Evolutionary conservation across 2,113 vertebrate genomes (phyloP).

Genomic region (Lycaon pictus): DNA sequence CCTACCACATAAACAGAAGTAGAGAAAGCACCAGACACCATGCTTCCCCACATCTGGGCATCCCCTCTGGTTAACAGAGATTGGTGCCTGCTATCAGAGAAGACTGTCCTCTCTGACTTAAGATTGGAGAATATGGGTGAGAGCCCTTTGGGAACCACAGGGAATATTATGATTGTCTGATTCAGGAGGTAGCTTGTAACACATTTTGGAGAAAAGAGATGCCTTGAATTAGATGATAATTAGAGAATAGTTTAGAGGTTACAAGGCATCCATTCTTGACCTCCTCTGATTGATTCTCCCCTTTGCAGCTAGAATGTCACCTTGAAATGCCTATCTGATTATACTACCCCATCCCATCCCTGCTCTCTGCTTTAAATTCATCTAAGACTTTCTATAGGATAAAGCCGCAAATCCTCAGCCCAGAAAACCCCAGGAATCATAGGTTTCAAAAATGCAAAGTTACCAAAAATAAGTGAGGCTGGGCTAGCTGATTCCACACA

Average conservation of each 20-base stretch:
- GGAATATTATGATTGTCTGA: not conserved
- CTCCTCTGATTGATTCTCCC: not conserved
- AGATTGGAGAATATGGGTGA: not conserved
- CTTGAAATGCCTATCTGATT: not conserved
- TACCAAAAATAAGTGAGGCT: not conserved
- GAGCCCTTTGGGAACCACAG: not conserved
- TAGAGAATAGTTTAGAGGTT: not conserved
- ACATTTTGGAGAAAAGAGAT: not conserved
- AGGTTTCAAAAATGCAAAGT: not conserved
- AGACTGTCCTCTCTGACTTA: not conserved
- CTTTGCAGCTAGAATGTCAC: not conserved
- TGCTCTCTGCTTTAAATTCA: not conserved
- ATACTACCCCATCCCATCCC: fast-evolving
- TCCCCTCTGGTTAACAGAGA: not conserved
- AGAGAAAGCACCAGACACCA: not conserved
- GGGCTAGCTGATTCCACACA: not conserved
- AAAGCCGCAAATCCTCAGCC: not conserved
- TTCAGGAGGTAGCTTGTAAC: not conserved
- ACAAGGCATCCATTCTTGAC: not conserved
- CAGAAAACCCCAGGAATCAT: not conserved
- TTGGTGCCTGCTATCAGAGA: not conserved
- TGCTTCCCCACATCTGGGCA: not conserved
- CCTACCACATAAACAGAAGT: not conserved
- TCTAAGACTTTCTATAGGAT: not conserved
- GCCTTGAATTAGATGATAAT: not conserved